A percentile compares a stretch with the other conserved stretches of the same genome.
phyloP scores from a whole-genome alignment of 1,140 invertebrate species.

The Drosophila kohkoa region DNA sequence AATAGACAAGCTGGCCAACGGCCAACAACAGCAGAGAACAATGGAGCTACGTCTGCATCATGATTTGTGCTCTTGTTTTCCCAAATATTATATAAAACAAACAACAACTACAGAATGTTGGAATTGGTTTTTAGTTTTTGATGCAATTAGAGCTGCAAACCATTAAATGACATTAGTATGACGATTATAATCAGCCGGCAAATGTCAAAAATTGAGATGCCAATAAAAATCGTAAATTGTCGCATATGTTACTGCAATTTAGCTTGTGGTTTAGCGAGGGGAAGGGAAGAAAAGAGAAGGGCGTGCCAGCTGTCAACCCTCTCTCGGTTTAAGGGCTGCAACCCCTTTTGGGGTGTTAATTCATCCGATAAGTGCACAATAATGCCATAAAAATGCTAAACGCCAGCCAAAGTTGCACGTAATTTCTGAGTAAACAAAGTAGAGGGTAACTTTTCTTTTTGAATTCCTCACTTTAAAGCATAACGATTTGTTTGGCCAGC shows the following conservation, averaged over 20 bases:
- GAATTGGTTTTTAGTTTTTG: constrained; percentile 53
- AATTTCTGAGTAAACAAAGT: constrained; percentile 60
- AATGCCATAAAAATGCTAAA: constrained; percentile 61
- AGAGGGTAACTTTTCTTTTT: neutral
- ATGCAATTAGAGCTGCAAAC: constrained; percentile 46
- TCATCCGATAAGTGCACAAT: constrained; percentile 81
- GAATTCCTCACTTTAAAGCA: constrained; percentile 29
- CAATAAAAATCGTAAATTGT: constrained; percentile 64
- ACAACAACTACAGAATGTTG: constrained; percentile 47
- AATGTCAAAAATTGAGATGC: constrained; percentile 53
- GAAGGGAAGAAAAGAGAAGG: constrained; percentile 32
- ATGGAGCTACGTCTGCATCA: constrained; percentile 25
- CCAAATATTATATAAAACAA: constrained; percentile 71
- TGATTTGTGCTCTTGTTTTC: constrained; percentile 62
- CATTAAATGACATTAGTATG: constrained; percentile 34
- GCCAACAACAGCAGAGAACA: constrained; percentile 28
- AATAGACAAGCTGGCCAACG: constrained; percentile 38
- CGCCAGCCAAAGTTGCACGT: constrained; percentile 58
- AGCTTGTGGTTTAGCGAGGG: constrained; percentile 61
- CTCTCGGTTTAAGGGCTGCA: constrained; percentile 6
- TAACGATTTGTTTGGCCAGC: constrained; percentile 49
- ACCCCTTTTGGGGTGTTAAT: constrained; percentile 59
- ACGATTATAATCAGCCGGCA: constrained; percentile 54
- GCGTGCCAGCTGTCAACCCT: constrained; percentile 32
- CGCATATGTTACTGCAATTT: constrained; percentile 79